Conservation (phyloP, 2,113 vertebrate species). For the Pleuronectes platessa region DNA sequence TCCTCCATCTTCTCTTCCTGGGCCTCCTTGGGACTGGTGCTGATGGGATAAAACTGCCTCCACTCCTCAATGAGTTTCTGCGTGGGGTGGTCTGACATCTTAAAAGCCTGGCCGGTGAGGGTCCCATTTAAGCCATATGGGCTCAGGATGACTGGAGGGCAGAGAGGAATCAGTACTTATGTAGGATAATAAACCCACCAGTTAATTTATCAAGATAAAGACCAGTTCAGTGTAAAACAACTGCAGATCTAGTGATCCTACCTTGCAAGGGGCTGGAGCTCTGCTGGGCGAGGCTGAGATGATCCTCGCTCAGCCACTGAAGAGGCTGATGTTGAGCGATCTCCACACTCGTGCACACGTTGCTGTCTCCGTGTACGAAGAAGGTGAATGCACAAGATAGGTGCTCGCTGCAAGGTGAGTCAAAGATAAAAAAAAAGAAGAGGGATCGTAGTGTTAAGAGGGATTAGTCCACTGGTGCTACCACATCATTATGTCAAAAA, state of each 20-base stretch:
- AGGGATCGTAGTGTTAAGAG: slow-evolving; percentile 11
- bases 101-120: slow-evolving; percentile 97
- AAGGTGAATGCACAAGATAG: slow-evolving; percentile 98
- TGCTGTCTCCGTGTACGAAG: slow-evolving; percentile 98
- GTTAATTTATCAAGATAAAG: background rate
- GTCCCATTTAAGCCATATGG: slow-evolving; percentile 97
- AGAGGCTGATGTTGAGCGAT: slow-evolving; percentile 98
- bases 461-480: background rate
- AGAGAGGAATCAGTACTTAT: background rate
- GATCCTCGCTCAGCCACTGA: slow-evolving; percentile 95
- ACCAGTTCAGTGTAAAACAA: background rate
- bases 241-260: slow-evolving; percentile 48
- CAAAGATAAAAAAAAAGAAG: slow-evolving; percentile 5
- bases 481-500: background rate
- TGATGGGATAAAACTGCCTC: slow-evolving; percentile 98
- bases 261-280: slow-evolving; percentile 96
- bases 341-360: slow-evolving; percentile 99
- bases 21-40: slow-evolving; percentile 89
- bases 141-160: slow-evolving; percentile 92
- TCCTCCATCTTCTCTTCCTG: slow-evolving; percentile 95
- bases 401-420: slow-evolving; percentile 87
- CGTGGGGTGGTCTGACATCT: slow-evolving; percentile 96
- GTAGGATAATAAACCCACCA: background rate
- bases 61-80: slow-evolving; percentile 99
- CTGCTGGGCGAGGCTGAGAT: slow-evolving; percentile 94